Percentiles rank a stretch among this genome's conserved stretches.
phyloP scores from a whole-genome alignment of 23 tunicate species.

The Diplosoma virens region DNA sequence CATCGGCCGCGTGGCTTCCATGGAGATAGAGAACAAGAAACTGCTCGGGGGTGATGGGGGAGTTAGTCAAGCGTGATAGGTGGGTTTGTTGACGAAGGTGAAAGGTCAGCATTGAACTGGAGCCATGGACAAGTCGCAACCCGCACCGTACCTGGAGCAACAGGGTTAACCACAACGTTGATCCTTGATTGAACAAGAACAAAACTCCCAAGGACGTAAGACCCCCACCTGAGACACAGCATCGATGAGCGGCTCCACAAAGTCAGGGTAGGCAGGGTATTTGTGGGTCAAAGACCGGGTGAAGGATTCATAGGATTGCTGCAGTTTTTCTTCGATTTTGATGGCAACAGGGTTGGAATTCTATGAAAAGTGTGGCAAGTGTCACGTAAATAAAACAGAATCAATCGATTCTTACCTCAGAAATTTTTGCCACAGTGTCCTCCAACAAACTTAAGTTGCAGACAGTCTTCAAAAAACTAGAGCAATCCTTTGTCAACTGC shows the following conservation, averaged over 20 bases:
- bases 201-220: too few relatives aligned
- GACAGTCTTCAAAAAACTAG: background rate
- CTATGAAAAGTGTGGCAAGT: background rate
- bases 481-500: constrained; percentile 1
- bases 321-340: constrained; percentile 25
- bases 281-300: background rate
- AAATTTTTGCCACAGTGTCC: background rate
- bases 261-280: constrained; percentile 46
- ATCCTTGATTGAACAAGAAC: too few relatives aligned
- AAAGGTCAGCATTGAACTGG: background rate
- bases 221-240: constrained; percentile 36
- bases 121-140: background rate
- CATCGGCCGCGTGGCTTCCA: background rate
- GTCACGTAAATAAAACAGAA: background rate
- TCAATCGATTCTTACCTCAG: background rate
- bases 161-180: too few relatives aligned
- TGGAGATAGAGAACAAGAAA: background rate
- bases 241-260: constrained; percentile 35
- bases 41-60: background rate
- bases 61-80: background rate
- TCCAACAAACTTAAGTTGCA: background rate
- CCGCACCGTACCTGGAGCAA: constrained; percentile 40
- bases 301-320: constrained; percentile 24
- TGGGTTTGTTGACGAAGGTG: background rate
- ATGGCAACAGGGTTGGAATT: background rate